These are phyloP conservation scores for Cheilosia scutellata DNA, from an alignment of 2,888 invertebrate genomes.

Conservation along the genomic window DNA sequence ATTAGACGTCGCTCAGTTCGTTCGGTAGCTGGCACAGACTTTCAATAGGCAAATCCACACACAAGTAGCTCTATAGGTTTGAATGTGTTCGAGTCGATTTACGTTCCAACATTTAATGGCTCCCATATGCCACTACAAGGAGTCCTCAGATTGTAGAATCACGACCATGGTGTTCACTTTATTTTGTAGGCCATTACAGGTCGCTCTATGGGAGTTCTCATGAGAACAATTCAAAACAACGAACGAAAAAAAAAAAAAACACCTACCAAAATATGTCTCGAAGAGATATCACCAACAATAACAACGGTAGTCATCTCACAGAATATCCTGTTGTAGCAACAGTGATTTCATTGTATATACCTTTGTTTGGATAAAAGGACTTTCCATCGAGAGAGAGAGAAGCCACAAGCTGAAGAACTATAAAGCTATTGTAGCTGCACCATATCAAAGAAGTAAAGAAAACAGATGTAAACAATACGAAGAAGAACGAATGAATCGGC, in stretches of 20 bases:
- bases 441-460: constrained; percentile 21
- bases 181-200: constrained; percentile 70
- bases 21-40: not conserved
- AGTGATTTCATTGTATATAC: constrained; percentile 57
- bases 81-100: constrained; percentile 63
- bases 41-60: constrained; percentile 30
- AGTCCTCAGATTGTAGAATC: constrained; percentile 41
- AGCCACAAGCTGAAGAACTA: constrained; percentile 40
- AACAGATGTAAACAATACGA: constrained; percentile 36
- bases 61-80: not conserved
- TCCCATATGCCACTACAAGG: constrained; percentile 69
- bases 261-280: constrained; percentile 1
- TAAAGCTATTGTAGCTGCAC: constrained; percentile 49
- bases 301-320: constrained; percentile 49
- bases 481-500: not conserved
- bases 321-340: constrained; percentile 59
- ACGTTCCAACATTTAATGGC: constrained; percentile 65
- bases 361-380: constrained; percentile 65
- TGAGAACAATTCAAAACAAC: constrained; percentile 59
- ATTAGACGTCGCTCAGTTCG: constrained; percentile 63
- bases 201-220: constrained; percentile 26
- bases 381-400: constrained; percentile 16
- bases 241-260: constrained; percentile 11
- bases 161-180: constrained; percentile 60
- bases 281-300: constrained; percentile 46